phyloP scores from a whole-genome alignment of 1,140 invertebrate species.

The Drosophila ogumai region DNA sequence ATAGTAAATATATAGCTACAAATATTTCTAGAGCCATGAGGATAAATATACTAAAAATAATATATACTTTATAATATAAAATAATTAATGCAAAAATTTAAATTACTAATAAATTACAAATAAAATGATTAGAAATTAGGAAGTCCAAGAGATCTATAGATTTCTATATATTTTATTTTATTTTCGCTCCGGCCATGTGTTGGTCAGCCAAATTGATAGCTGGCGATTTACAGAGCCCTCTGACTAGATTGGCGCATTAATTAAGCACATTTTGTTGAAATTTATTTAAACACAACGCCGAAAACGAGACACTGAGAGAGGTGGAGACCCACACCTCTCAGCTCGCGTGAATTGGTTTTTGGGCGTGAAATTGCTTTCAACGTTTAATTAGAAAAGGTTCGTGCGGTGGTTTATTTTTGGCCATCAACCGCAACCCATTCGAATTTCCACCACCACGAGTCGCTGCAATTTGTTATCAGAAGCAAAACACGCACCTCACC shows the following conservation, averaged over 20 bases:
- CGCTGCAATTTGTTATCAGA: constrained; percentile 57
- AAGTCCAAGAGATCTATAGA: too few relatives aligned
- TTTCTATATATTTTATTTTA: constrained; percentile 1
- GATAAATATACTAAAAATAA: too few relatives aligned
- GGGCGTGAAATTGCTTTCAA: constrained; percentile 57
- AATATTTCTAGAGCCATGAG: neutral
- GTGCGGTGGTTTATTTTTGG: constrained; percentile 57
- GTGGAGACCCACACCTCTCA: constrained; percentile 2
- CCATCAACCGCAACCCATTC: constrained; percentile 31
- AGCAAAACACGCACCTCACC: constrained; percentile 45
- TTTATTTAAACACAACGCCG: constrained; percentile 65
- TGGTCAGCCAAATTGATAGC: constrained; percentile 26
- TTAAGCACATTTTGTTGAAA: constrained; percentile 74
- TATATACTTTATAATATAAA: too few relatives aligned
- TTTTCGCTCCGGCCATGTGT: neutral
- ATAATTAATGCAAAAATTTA: neutral
- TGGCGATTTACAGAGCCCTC: constrained; percentile 56
- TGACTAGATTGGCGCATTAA: constrained; percentile 63
- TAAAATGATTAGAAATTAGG: neutral
- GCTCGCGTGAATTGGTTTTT: constrained; percentile 34
- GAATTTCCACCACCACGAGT: constrained; percentile 13
- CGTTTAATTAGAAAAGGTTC: constrained; percentile 74
- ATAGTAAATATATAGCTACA: neutral
- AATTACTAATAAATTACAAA: too few relatives aligned
- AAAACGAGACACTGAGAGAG: constrained; percentile 2